Evolutionary conservation across 2,888 invertebrate species (phyloP).

Genomic region (Alloscopus bannaensis): DNA sequence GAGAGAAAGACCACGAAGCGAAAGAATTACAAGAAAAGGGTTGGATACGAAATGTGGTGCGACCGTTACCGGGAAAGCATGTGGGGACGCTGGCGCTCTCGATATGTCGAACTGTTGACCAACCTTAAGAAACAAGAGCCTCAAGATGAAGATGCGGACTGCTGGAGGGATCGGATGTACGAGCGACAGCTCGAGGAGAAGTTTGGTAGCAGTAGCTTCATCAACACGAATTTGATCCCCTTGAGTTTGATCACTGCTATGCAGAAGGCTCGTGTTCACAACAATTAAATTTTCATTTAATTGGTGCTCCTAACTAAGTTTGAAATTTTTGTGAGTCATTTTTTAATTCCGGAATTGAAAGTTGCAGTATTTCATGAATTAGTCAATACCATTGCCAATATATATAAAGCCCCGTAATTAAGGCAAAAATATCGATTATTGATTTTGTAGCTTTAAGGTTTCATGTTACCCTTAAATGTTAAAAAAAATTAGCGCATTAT

Average conservation of each 20-base stretch:
- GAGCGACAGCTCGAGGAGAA: constrained; percentile 38
- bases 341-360: no score
- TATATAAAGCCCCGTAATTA: no score
- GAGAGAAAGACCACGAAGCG: constrained; percentile 2
- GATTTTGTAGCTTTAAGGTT: no score
- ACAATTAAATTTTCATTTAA: constrained; percentile 35
- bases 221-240: constrained; percentile 60
- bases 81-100: constrained; percentile 45
- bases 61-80: constrained; percentile 52
- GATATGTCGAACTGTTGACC: constrained; percentile 38
- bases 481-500: no score
- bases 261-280: constrained; percentile 46
- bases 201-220: constrained; percentile 39
- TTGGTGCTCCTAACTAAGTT: no score
- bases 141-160: not conserved
- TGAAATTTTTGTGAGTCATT: not conserved
- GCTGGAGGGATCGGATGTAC: constrained; percentile 48
- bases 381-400: no score
- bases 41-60: constrained; percentile 17
- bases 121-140: constrained; percentile 14
- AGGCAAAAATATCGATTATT: no score
- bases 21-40: constrained; percentile 26
- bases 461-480: no score
- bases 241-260: constrained; percentile 56
- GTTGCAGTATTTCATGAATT: no score